Conservation (phyloP, 2,888 invertebrate species). For the Athalia circularis region DNA sequence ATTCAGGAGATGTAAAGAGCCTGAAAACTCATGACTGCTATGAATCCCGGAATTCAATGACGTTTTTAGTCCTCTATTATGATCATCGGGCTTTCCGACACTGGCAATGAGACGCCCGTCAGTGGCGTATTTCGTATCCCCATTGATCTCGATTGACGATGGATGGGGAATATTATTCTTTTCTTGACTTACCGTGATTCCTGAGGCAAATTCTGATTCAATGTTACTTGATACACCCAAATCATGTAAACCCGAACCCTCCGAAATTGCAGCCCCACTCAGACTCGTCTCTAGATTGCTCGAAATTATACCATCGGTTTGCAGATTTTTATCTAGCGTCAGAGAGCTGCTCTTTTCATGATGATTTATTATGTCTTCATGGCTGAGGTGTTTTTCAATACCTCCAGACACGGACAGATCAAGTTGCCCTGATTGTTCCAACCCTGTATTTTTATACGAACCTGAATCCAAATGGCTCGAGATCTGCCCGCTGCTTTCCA, state of each 20-base stretch:
- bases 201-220: neutral
- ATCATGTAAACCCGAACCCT: neutral
- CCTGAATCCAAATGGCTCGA: too few relatives aligned
- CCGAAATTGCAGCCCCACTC: neutral
- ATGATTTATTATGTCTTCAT: neutral
- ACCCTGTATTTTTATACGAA: too few relatives aligned
- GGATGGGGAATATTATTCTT: neutral
- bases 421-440: too few relatives aligned
- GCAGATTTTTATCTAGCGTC: neutral
- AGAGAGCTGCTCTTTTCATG: neutral
- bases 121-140: too few relatives aligned
- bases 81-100: neutral
- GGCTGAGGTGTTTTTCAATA: too few relatives aligned
- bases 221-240: neutral
- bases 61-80: neutral
- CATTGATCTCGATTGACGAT: too few relatives aligned
- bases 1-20: neutral
- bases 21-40: neutral
- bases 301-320: neutral
- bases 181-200: neutral
- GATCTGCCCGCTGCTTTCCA: too few relatives aligned
- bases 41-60: neutral
- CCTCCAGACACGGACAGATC: too few relatives aligned
- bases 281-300: neutral
- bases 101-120: neutral